Conservation (phyloP, 2,888 invertebrate species). For the Nebria salina region DNA sequence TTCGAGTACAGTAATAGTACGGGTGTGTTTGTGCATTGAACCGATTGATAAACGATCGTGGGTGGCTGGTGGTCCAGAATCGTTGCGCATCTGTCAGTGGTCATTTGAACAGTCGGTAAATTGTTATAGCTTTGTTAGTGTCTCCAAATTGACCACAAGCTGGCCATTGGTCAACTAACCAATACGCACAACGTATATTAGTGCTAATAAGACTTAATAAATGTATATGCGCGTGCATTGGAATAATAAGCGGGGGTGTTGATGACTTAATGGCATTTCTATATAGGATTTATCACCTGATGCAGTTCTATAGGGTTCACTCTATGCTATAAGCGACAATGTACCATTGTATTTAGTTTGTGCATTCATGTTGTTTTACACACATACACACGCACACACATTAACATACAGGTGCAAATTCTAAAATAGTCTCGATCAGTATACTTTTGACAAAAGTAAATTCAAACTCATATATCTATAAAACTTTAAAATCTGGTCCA, state of each 20-base stretch:
- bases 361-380: background rate
- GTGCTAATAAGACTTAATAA: background rate
- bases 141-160: slow-evolving; percentile 22
- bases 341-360: background rate
- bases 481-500: no score
- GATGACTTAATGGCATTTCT: background rate
- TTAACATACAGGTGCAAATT: no score
- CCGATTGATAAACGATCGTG: background rate
- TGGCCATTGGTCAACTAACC: slow-evolving; percentile 8
- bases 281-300: background rate
- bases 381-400: no score
- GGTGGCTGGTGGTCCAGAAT: background rate
- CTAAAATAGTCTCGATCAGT: no score
- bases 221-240: background rate
- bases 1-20: background rate
- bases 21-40: background rate
- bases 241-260: background rate
- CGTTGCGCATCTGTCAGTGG: slow-evolving; percentile 10
- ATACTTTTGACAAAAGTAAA: no score
- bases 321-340: background rate
- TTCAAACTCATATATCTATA: no score
- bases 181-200: background rate
- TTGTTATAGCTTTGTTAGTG: slow-evolving; percentile 18
- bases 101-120: slow-evolving; percentile 8
- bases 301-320: background rate